These are phyloP conservation scores for Cottus gobio DNA, from an alignment of 2,113 vertebrate genomes.

Conservation along the genomic window DNA sequence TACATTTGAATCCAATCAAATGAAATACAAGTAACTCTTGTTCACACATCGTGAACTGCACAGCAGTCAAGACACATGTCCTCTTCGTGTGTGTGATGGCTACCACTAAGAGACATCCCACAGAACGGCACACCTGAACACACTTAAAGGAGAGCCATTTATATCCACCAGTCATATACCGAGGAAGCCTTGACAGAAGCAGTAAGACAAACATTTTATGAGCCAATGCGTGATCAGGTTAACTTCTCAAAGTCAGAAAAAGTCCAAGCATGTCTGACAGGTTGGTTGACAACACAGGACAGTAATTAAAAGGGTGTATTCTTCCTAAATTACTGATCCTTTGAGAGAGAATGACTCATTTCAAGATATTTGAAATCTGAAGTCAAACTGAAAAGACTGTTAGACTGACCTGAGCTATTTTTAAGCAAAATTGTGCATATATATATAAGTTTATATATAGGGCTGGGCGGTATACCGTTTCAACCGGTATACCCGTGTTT, in stretches of 20 bases:
- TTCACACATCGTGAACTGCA: neutral
- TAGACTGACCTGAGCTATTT: no score
- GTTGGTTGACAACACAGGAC: slow-evolving; percentile 13
- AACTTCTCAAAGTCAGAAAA: slow-evolving; percentile 38
- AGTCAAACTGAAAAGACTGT: neutral
- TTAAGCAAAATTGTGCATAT: no score
- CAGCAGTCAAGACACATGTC: neutral
- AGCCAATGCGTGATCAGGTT: slow-evolving; percentile 39
- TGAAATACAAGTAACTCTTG: neutral
- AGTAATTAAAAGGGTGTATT: slow-evolving; percentile 2
- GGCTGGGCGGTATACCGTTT: no score
- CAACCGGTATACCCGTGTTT: no score
- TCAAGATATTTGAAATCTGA: neutral
- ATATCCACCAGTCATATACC: slow-evolving; percentile 31
- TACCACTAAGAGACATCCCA: neutral
- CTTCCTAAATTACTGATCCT: neutral
- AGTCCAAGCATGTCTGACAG: slow-evolving; percentile 40
- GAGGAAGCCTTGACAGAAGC: slow-evolving; percentile 10
- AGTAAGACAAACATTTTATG: slow-evolving; percentile 34
- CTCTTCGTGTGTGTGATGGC: neutral
- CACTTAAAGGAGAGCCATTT: slow-evolving; percentile 33
- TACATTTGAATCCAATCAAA: neutral
- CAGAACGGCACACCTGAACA: slow-evolving; percentile 32
- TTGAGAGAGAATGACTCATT: slow-evolving; percentile 4
- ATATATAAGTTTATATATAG: no score